Evolutionary conservation across 2,888 invertebrate species (phyloP).

Genomic region (Synanthedon vespiformis): DNA sequence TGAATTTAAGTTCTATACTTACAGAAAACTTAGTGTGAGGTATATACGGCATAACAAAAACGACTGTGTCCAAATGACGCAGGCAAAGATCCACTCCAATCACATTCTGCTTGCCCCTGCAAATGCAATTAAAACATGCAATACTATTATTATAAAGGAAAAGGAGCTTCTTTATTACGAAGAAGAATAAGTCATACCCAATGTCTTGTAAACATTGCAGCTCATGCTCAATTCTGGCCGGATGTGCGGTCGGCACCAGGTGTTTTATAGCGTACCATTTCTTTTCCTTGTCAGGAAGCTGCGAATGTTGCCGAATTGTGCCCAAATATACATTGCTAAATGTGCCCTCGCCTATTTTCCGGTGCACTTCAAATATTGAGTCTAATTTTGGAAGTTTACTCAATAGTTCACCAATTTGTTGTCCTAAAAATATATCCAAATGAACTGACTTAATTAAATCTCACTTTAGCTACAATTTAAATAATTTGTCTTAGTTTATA

Average conservation of each 20-base stretch:
- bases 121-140: conserved; percentile 12
- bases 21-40: conserved; percentile 84
- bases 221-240: conserved; percentile 84
- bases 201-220: conserved; percentile 82
- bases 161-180: too few relatives aligned
- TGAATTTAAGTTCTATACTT: conserved; percentile 31
- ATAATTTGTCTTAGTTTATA: too few relatives aligned
- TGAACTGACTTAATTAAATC: neutral
- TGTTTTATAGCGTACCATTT: conserved; percentile 86
- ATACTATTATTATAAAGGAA: too few relatives aligned
- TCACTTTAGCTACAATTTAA: too few relatives aligned
- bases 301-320: conserved; percentile 65
- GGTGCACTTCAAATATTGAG: conserved; percentile 74
- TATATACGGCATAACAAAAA: conserved; percentile 91
- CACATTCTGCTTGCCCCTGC: conserved; percentile 83
- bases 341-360: conserved; percentile 85
- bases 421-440: conserved; percentile 19
- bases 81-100: conserved; percentile 84
- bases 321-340: conserved; percentile 90
- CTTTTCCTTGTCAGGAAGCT: conserved; percentile 44
- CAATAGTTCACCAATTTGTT: conserved; percentile 53
- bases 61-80: conserved; percentile 81
- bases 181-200: conserved; percentile 63
- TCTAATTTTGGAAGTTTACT: conserved; percentile 72
- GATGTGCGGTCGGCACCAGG: conserved; percentile 88